Percentiles rank a stretch among this genome's conserved stretches.
Conservation (phyloP, 2,113 vertebrate genomes). For the Silurus asotus region DNA sequence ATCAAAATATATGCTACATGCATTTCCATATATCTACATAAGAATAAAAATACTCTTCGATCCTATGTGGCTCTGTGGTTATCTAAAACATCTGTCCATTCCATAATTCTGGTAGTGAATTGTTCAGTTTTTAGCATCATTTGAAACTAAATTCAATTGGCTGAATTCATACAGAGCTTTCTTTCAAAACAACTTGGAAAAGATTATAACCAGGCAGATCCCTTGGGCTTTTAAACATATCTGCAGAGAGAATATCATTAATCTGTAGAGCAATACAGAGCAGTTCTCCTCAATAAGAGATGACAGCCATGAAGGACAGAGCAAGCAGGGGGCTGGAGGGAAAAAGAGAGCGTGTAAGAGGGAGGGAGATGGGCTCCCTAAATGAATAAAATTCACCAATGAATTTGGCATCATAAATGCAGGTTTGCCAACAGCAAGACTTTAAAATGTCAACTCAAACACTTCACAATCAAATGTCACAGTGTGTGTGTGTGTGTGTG, state of each 20-base stretch:
- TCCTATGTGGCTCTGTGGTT: no score
- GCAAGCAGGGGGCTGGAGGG: background rate
- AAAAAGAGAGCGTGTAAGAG: conserved; percentile 6
- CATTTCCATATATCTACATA: background rate
- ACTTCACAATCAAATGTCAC: background rate
- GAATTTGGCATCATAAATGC: conserved; percentile 4
- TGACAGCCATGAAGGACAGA: conserved; percentile 26
- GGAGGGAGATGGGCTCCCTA: background rate
- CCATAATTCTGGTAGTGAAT: no score
- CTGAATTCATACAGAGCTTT: conserved; percentile 15
- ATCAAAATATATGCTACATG: background rate
- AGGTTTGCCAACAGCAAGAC: conserved; percentile 5
- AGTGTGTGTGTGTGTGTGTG: background rate
- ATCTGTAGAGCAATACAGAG: conserved; percentile 25
- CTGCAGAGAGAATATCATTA: conserved; percentile 38
- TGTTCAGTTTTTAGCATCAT: background rate
- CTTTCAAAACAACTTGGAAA: conserved; percentile 28
- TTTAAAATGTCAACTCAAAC: conserved; percentile 8
- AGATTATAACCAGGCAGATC: conserved; percentile 31
- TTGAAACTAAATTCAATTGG: conserved; percentile 1
- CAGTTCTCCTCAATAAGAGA: conserved; percentile 29
- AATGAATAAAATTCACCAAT: background rate
- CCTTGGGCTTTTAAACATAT: background rate
- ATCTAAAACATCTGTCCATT: background rate
- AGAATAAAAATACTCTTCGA: background rate